phyloP scores from a whole-genome alignment of 2,888 invertebrate species.

The Thymelicus acteon region DNA sequence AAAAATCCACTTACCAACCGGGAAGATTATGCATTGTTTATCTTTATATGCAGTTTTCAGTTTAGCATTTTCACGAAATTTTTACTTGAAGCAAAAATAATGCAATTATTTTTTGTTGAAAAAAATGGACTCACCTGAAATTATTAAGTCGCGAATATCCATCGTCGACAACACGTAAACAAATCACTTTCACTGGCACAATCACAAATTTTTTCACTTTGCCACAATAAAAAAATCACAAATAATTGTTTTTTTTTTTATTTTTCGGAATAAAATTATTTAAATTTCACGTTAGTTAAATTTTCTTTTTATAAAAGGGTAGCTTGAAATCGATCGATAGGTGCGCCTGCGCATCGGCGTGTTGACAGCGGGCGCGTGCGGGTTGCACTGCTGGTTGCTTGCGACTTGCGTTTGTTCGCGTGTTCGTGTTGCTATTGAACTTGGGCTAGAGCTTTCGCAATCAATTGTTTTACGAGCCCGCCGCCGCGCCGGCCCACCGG shows the following conservation, averaged over 20 bases:
- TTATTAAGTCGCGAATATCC: constrained; percentile 39
- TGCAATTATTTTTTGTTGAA: too few species aligned
- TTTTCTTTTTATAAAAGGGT: background rate
- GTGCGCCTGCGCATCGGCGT: constrained; percentile 54
- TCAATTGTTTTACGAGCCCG: constrained; percentile 49
- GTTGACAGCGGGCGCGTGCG: constrained; percentile 72
- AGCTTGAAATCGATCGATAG: constrained; percentile 26
- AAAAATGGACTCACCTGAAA: constrained; percentile 42
- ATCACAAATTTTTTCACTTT: constrained; percentile 10
- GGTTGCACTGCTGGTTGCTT: constrained; percentile 62
- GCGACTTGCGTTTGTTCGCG: constrained; percentile 46
- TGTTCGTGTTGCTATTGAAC: constrained; percentile 68
- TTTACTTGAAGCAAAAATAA: too few species aligned
- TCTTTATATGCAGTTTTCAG: background rate
- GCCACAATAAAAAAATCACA: constrained; percentile 26
- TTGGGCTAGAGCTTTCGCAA: constrained; percentile 74
- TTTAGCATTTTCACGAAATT: too few species aligned
- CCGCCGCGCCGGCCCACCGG: constrained; percentile 28
- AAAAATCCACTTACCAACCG: background rate
- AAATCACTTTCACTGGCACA: constrained; percentile 38
- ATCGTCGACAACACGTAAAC: constrained; percentile 24
- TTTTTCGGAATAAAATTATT: background rate
- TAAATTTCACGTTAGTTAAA: too few species aligned
- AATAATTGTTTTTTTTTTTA: background rate
- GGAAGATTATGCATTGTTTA: background rate